A percentile compares a stretch with the other conserved stretches of the same genome.
Evolutionary conservation across 2,797 vertebrate species (phyloP).

Genomic region (Limnodromus scolopaceus): DNA sequence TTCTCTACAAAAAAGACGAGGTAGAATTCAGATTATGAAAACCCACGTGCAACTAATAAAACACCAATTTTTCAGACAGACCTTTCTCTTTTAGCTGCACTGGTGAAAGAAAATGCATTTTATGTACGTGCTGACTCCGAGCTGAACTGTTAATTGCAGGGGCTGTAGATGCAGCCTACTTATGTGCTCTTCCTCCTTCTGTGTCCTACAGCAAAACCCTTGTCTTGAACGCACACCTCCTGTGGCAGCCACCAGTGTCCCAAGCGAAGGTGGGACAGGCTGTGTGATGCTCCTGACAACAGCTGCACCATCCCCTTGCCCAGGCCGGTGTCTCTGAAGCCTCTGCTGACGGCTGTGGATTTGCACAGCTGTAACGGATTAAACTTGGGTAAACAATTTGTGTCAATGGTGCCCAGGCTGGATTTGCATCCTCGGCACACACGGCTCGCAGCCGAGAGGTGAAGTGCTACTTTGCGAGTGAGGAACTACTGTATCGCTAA

Average conservation of each 20-base stretch:
- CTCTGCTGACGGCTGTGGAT: rapidly evolving
- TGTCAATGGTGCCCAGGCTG: rapidly evolving
- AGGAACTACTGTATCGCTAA: rapidly evolving
- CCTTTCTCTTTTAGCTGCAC: neutral
- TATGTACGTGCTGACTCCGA: neutral
- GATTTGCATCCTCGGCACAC: neutral
- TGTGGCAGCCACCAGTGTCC: neutral
- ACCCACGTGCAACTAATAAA: neutral
- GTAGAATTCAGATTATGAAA: neutral
- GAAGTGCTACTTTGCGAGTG: rapidly evolving
- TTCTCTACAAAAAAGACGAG: neutral
- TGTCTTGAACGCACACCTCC: rapidly evolving
- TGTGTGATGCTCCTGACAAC: rapidly evolving
- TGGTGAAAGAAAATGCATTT: neutral
- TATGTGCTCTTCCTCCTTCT: neutral
- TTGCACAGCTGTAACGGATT: neutral
- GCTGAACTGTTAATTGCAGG: neutral
- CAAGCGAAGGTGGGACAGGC: neutral
- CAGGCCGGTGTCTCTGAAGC: neutral
- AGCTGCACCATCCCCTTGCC: neutral
- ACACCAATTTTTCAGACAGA: neutral
- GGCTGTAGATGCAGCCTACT: neutral
- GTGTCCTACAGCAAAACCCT: neutral
- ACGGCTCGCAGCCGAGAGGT: rapidly evolving
- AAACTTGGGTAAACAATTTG: neutral